A percentile compares a stretch with the other conserved stretches of the same genome.
Conservation (phyloP, 2,888 invertebrate species). For the Apodemia mormo region DNA sequence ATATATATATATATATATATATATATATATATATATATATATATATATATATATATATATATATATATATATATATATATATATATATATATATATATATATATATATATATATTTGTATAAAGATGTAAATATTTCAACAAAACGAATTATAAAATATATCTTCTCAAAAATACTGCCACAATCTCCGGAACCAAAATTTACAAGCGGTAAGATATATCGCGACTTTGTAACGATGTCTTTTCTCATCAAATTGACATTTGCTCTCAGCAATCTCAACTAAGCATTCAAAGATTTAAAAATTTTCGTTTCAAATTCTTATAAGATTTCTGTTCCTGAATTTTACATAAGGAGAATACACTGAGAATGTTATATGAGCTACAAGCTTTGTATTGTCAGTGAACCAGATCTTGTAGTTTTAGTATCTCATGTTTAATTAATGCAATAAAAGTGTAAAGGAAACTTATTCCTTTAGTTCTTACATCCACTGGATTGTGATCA, state of each 20-base stretch:
- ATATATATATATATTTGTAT: no score
- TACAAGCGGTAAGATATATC: conserved; percentile 16
- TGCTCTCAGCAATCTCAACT: conserved; percentile 8
- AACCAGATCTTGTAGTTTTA: neutral
- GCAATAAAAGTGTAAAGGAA: neutral
- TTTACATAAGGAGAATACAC: neutral
- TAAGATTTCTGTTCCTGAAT: conserved; percentile 13
- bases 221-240: conserved; percentile 18
- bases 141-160: neutral
- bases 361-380: conserved; percentile 8
- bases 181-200: neutral
- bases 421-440: neutral
- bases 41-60: no score
- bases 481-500: no score
- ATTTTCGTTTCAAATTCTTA: conserved; percentile 16
- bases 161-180: neutral
- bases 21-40: no score
- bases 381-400: neutral
- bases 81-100: no score
- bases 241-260: conserved; percentile 18
- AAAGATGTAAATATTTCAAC: no score
- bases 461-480: neutral
- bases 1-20: no score
- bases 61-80: no score
- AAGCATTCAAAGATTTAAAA: conserved; percentile 13